Percentiles rank a stretch among this genome's conserved stretches.
Conservation (phyloP, 1,140 invertebrate species). For the Lasaia peninsularis region DNA sequence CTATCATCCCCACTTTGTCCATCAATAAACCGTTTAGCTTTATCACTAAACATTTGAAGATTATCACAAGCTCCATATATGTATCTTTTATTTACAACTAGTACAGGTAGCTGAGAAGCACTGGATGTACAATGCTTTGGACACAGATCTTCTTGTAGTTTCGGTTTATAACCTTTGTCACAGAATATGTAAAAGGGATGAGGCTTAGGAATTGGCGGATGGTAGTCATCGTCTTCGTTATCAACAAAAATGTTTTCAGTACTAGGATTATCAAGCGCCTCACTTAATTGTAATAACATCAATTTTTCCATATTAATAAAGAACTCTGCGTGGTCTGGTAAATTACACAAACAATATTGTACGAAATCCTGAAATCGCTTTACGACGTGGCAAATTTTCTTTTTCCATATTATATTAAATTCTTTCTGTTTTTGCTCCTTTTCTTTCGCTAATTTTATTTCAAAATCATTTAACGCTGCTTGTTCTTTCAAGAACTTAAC, state of each 20-base stretch:
- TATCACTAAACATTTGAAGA: constrained; percentile 45
- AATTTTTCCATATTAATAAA: constrained; percentile 65
- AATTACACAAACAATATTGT: constrained; percentile 45
- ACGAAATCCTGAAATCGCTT: constrained; percentile 63
- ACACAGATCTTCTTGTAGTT: constrained; percentile 45
- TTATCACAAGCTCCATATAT: constrained; percentile 61
- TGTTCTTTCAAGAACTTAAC: constrained; percentile 37
- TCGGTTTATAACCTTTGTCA: constrained; percentile 47
- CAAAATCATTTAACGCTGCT: constrained; percentile 44
- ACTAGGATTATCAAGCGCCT: constrained; percentile 43
- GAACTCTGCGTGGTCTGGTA: constrained; percentile 62
- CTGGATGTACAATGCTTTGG: constrained; percentile 52
- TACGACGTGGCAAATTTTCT: constrained; percentile 57
- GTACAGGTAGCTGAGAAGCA: constrained; percentile 48
- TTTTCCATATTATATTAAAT: constrained; percentile 51
- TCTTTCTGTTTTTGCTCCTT: constrained; percentile 43
- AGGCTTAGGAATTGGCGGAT: constrained; percentile 40
- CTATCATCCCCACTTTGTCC: constrained; percentile 34
- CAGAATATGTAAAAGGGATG: constrained; percentile 58
- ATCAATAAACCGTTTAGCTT: constrained; percentile 42
- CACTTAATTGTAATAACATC: constrained; percentile 56
- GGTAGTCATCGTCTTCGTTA: constrained; percentile 31
- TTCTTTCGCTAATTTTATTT: constrained; percentile 44
- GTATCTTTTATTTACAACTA: constrained; percentile 55
- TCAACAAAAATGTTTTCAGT: constrained; percentile 48